Evolutionary conservation across 2,113 vertebrate genomes (phyloP), one percentile per base, ranked within the genome.

Genomic region (Ptyas mucosa): DNA sequence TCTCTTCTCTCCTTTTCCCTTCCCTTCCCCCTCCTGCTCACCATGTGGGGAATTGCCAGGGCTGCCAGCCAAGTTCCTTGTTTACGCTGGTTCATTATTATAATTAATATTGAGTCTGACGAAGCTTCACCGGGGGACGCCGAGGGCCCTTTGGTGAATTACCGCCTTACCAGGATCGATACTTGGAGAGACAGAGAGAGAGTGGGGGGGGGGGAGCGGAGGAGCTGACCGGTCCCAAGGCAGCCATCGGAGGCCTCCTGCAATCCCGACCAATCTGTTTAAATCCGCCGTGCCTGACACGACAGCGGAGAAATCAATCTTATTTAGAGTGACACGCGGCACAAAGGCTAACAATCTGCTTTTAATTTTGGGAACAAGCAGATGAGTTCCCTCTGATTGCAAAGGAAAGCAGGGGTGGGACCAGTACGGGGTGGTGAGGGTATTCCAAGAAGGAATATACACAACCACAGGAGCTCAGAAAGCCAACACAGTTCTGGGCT

Each of bases 301-400:
- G 95, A 95, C 96, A 94, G 96, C 92, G 61, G 94, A 93, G 95
- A 95, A 97, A 97, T 97, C 96, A 96, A 97, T 97, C 96, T 97
- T 94, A 96, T 97, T 97, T 96, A 95, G 94, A 90, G 94, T 57
- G 94, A 96, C 95, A 95, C 92, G 89, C 96, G 93, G 95, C 95
- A 95, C 95, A 91, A 94, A 9, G n/a, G 91, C 90, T 92, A 94
- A 95, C 94, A 95, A 95, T 93, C 94, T 91, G 95, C 94, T 95
- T 96, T 97, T 96, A 96, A 96, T 97, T 97, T 96, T 94, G 94
- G 5, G 0, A 57, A 85, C 91, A 86, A 23, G 93, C 86, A 93
- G 93, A 90, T n/a, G 90, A 90, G 94, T 92, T 94, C 96, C 95
- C 95, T 93, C 93, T 91, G 90, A 88, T 91, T 88, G 75, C 55